These are phyloP conservation scores for Dicrurus megarhynchus DNA, from an alignment of 2,113 vertebrate species.

Conservation along the genomic window DNA sequence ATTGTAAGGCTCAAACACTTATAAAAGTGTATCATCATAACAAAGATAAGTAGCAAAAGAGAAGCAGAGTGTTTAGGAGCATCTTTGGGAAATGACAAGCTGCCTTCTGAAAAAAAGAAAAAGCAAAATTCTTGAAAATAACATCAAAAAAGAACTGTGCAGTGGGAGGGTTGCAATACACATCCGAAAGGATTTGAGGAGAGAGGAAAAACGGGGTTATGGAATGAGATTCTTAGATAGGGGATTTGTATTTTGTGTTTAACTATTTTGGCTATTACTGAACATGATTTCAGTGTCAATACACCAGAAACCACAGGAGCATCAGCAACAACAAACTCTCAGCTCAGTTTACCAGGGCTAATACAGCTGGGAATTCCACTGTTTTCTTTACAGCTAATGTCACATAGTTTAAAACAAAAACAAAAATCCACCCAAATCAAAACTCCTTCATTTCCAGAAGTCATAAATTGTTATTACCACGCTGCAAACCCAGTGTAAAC, in stretches of 20 bases:
- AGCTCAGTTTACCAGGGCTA: not conserved
- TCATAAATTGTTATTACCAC: not conserved
- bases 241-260: not conserved
- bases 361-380: not conserved
- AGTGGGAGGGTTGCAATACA: not conserved
- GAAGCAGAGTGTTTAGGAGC: not conserved
- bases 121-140: not conserved
- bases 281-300: not conserved
- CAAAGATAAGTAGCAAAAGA: not conserved
- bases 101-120: not conserved
- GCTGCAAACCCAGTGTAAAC: not conserved
- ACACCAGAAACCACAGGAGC: not conserved
- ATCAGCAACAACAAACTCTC: not conserved
- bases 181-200: not conserved
- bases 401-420: not conserved
- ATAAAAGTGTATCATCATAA: not conserved
- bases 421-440: not conserved
- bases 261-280: not conserved
- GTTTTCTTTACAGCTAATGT: constrained; percentile 17
- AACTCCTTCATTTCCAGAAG: constrained; percentile 32
- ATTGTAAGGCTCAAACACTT: not conserved
- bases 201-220: not conserved
- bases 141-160: not conserved
- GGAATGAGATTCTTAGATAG: not conserved
- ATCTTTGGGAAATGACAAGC: not conserved